Base-by-base conservation (phyloP, 1,140 invertebrate species). In the Euwallacea fornicatus region DNA sequence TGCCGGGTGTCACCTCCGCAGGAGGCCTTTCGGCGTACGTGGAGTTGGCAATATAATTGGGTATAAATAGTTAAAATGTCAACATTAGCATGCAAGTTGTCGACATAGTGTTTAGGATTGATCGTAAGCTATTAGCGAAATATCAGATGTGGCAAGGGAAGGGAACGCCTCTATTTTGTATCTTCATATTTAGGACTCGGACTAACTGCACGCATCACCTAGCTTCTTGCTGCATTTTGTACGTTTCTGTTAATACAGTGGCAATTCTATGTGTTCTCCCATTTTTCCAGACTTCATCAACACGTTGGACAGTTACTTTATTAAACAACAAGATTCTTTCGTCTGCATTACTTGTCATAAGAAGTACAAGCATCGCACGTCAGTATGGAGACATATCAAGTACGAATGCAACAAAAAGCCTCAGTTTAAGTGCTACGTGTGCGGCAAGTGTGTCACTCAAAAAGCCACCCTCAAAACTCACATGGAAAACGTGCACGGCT, bases 401-500 rank as follows among this genome's bases (percentile, higher is more conserved):
- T 89, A 86, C 78, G 89, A 90, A 77, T 91, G 90, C 78, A 86
- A 86, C 9, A 86, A 88, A 72, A 81, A 85, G 68, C 88, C 88
- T 9, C 84, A 85, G 74, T 91, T 89, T 82, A 82, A 85, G 77
- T 88, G 89, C 21, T 44, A 69, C 47, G n/a, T 75, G 7, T 77
- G 76, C 50, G 43, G 56, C 42, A 72, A 73, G 15, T 66, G 47
- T 41, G 74, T 74, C 8, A 77, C 70, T 9, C 75, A 73, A 60
- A 76, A 75, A 50, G 71, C 67, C 42, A 77, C 73, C 58, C 33
- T 76, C 15, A 76, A 76, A 61, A 74, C 64, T 7, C 76, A 77
- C 58, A 64, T 75, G 56, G 15, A 42, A 61, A 63, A 53, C 33
- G 67, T 69, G 1, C 67, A 69, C 43, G 66, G 66, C 4, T 15